phyloP scores from a whole-genome alignment of 35 echinoderm and acorn worm species.

The Nesometra sesokonis region DNA sequence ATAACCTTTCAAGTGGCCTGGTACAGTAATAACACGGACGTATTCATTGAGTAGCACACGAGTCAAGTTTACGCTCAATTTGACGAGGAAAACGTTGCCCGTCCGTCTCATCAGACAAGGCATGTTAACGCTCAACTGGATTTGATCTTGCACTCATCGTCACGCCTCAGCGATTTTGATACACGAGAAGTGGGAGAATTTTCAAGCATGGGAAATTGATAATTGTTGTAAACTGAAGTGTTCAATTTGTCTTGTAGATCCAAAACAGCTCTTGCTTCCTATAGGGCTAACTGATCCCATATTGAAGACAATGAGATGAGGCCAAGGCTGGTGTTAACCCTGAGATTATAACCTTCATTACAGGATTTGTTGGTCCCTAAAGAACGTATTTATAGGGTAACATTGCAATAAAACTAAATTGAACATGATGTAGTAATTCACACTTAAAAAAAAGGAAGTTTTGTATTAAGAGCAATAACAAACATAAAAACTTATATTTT shows the following conservation, averaged over 20 bases:
- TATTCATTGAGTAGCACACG: neutral
- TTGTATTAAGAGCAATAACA: neutral
- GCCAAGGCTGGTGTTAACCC: neutral
- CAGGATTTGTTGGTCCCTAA: neutral
- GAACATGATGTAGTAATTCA: neutral
- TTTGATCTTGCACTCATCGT: neutral
- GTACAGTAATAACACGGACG: neutral
- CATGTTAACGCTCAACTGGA: neutral
- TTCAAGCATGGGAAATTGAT: neutral
- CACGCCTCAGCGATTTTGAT: neutral
- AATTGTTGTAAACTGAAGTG: neutral
- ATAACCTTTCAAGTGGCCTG: neutral
- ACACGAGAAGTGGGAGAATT: neutral
- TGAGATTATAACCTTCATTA: neutral
- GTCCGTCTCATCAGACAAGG: neutral
- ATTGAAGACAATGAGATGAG: neutral
- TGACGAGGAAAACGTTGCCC: neutral
- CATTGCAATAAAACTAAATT: neutral
- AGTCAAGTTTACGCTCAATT: neutral
- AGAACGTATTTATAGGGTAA: neutral
- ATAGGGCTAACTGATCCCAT: neutral
- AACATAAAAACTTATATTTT: too few relatives aligned
- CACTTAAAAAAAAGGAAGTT: neutral
- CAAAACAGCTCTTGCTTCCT: neutral
- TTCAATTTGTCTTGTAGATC: neutral